These are phyloP conservation scores for Rhipidura dahli DNA, from an alignment of 2,113 vertebrate genomes.

Conservation along the genomic window DNA sequence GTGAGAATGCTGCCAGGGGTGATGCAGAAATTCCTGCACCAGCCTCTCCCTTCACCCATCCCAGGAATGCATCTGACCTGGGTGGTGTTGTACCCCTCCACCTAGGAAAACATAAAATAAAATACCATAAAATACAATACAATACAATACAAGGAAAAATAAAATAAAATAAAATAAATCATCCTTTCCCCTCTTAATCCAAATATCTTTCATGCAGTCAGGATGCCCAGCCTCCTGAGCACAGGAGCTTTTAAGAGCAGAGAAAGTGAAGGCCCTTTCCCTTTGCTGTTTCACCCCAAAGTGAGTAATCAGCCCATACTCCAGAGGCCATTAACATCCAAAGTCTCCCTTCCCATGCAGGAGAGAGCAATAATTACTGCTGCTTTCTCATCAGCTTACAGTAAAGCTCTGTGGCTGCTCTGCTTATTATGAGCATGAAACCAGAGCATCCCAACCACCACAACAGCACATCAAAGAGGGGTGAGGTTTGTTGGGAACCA, in stretches of 20 bases:
- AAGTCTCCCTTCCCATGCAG: not conserved
- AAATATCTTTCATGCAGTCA: accelerated
- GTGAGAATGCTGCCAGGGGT: not conserved
- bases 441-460: not conserved
- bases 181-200: not conserved
- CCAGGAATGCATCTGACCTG: not conserved
- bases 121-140: not conserved
- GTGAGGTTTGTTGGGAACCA: not conserved
- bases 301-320: not conserved
- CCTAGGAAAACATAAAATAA: not conserved
- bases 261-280: not conserved
- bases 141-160: not conserved
- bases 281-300: not conserved
- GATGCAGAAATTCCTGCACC: not conserved
- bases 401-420: not conserved
- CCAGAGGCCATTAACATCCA: slow-evolving; percentile 1
- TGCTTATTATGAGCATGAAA: not conserved
- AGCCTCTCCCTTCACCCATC: not conserved
- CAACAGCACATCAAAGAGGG: not conserved
- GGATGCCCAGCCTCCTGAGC: not conserved
- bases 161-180: not conserved
- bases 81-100: not conserved
- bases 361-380: slow-evolving; percentile 17
- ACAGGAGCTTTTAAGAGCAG: not conserved
- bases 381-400: slow-evolving; percentile 11